Conservation (phyloP, 2,113 vertebrate genomes). For the Ptychochromis oligacanthus region DNA sequence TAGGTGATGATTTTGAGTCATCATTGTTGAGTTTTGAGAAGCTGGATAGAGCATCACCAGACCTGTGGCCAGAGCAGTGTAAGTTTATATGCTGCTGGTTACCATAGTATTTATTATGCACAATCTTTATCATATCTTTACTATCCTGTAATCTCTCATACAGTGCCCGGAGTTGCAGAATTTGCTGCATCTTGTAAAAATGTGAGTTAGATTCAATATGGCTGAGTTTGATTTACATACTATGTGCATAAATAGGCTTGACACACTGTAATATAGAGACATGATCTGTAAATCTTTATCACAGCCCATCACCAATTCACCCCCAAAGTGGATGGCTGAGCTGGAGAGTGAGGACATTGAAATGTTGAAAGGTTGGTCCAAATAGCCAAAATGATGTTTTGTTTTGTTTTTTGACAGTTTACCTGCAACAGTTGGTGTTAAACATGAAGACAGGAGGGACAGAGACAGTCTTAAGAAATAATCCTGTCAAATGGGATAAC, state of each 20-base stretch:
- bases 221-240: conserved; percentile 23
- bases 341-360: conserved; percentile 97
- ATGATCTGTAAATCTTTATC: conserved; percentile 37
- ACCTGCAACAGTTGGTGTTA: neutral
- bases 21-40: conserved; percentile 97
- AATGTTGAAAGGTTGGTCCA: conserved; percentile 91
- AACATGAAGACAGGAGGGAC: neutral
- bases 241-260: neutral
- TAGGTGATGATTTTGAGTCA: conserved; percentile 90
- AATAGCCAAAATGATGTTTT: neutral
- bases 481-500: conserved; percentile 23
- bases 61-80: conserved; percentile 97
- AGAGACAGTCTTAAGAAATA: neutral
- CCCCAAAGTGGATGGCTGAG: conserved; percentile 99
- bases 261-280: neutral
- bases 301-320: conserved; percentile 94
- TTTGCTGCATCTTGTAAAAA: conserved; percentile 99
- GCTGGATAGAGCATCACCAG: conserved; percentile 95
- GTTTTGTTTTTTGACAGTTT: rapidly evolving
- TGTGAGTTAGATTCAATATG: conserved; percentile 81
- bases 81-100: conserved; percentile 65
- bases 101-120: neutral
- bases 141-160: conserved; percentile 28
- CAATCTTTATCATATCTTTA: too few species aligned
- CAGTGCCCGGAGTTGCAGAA: conserved; percentile 98